These are phyloP conservation scores for Pentalonia nigronervosa DNA, from an alignment of 1,140 invertebrate species.

Conservation along the genomic window DNA sequence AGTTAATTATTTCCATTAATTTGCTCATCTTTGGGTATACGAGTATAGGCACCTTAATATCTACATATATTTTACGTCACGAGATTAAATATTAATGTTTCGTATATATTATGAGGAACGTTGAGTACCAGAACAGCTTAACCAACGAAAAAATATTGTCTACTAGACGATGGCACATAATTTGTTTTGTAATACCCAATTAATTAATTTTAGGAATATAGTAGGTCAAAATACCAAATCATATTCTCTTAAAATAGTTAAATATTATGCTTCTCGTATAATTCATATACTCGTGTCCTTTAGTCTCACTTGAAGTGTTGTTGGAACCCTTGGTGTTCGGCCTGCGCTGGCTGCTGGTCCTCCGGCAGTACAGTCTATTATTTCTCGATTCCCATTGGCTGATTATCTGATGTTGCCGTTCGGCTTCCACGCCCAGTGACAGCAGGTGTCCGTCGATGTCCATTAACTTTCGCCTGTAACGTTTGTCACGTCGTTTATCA, in stretches of 20 bases:
- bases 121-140: no score
- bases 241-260: background rate
- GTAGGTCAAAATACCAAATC: background rate
- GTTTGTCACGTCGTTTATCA: background rate
- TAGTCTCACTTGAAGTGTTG: slow-evolving; percentile 1
- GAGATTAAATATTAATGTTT: no score
- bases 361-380: slow-evolving; percentile 72
- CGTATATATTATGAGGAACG: no score
- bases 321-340: slow-evolving; percentile 56
- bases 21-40: no score
- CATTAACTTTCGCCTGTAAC: slow-evolving; percentile 75
- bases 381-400: slow-evolving; percentile 85
- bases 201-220: background rate
- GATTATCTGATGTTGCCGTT: slow-evolving; percentile 84
- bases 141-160: background rate
- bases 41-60: no score
- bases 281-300: background rate
- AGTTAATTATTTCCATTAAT: no score
- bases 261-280: background rate
- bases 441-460: slow-evolving; percentile 85
- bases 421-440: slow-evolving; percentile 82
- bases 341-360: slow-evolving; percentile 51
- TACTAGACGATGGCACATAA: background rate
- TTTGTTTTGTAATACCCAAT: background rate
- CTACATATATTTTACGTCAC: no score